Percentiles rank a stretch among this genome's conserved stretches.
phyloP scores from a whole-genome alignment of 1,140 invertebrate species.

The Caenorhabditis brenneri region DNA sequence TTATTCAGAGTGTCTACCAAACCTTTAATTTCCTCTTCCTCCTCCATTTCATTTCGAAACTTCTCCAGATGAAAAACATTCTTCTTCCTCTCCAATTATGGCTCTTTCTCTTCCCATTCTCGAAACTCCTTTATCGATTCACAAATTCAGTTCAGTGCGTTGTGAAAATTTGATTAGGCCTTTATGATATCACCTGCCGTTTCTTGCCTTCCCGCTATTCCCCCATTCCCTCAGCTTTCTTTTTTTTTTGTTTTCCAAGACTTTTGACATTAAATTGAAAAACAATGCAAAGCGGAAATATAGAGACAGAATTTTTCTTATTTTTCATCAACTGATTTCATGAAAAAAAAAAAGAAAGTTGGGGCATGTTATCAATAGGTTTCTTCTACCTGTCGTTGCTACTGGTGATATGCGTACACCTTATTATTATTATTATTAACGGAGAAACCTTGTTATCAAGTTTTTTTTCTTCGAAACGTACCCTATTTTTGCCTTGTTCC shows the following conservation, averaged over 20 bases:
- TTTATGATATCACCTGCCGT: not conserved
- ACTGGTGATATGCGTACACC: not conserved
- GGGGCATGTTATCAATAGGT: not conserved
- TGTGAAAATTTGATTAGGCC: not conserved
- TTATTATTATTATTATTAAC: not conserved
- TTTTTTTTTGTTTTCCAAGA: too few species aligned
- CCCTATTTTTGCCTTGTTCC: not conserved
- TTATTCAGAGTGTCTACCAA: too few species aligned
- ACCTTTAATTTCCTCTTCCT: too few species aligned
- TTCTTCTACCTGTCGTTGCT: not conserved
- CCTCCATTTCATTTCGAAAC: too few species aligned
- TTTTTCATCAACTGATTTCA: not conserved
- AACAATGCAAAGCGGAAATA: conserved; percentile 26
- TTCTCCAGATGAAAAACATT: too few species aligned
- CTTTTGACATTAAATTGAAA: not conserved
- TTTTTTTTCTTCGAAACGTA: not conserved
- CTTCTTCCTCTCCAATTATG: too few species aligned
- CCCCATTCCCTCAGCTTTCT: not conserved
- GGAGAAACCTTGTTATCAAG: not conserved
- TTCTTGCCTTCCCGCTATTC: not conserved
- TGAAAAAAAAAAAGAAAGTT: not conserved
- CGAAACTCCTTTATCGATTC: too few species aligned
- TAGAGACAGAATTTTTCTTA: not conserved
- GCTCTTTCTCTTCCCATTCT: too few species aligned
- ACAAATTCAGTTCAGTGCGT: not conserved